A percentile compares a stretch with the other conserved stretches of the same genome.
Evolutionary conservation across 2,797 vertebrate species (phyloP).

Genomic region (Pteropus rufus): DNA sequence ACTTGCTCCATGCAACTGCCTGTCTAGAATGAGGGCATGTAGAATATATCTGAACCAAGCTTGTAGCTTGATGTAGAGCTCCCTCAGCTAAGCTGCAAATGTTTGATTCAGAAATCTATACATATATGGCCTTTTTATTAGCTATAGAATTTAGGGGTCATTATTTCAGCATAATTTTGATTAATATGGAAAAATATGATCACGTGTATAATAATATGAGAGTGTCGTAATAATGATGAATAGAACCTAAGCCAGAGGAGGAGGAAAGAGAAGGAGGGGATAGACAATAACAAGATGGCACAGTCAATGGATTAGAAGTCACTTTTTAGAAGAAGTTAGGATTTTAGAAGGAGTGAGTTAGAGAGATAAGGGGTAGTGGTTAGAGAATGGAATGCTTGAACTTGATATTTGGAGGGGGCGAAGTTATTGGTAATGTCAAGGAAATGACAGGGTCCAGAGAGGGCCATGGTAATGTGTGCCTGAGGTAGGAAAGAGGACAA

Average conservation of each 20-base stretch:
- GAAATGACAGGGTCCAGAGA: background rate
- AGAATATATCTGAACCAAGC: background rate
- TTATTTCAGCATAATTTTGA: conserved; percentile 26
- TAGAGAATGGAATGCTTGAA: background rate
- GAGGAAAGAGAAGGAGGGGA: background rate
- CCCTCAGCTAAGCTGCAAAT: background rate
- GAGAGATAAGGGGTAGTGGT: background rate
- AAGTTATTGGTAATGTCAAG: background rate
- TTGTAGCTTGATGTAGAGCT: background rate
- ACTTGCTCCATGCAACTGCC: background rate
- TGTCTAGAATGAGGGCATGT: background rate
- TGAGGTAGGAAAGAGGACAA: background rate
- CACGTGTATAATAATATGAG: background rate
- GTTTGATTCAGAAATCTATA: background rate
- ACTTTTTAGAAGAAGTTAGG: background rate
- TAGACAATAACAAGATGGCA: background rate
- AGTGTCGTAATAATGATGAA: background rate
- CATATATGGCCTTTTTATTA: background rate
- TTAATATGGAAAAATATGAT: background rate
- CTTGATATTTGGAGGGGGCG: background rate
- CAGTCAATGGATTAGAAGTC: background rate
- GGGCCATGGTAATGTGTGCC: background rate
- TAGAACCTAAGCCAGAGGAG: background rate
- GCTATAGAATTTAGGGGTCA: background rate
- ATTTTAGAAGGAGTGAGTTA: background rate